Evolutionary conservation across 2,888 invertebrate genomes (phyloP), one percentile per base, ranked within the genome.

Genomic region (Ornithoptera alexandrae): DNA sequence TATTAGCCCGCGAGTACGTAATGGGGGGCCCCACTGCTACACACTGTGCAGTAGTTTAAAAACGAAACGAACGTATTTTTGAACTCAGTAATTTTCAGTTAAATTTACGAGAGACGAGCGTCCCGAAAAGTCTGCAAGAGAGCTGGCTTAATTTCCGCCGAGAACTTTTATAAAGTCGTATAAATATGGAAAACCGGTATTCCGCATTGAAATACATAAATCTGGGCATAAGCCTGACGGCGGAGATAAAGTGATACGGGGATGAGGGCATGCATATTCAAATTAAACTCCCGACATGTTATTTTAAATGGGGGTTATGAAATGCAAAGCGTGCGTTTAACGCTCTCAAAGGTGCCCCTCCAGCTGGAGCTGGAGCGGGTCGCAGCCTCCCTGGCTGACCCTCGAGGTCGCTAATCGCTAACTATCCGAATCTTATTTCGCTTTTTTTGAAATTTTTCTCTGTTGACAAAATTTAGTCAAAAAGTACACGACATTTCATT

Each of bases 161-260:
- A 46, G 67, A 63, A 67, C 69, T 63, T 53, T 72, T 68, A 67
- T 73, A 71, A 72, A 67, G 67, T 69, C 69, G 61, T 59, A 72
- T 65, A 73, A 73, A 74, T 72, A 71, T 69, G 74, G 50, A 61
- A 72, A 72, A 67, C 71, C 58, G 57, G 63, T 53, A 63, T 42
- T 20, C 62, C 62, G 72, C 72, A 73, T 73, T 74, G 75, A 74
- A 74, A 73, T 72, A 74, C 74, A 76, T 76, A 76, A 74, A 76
- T 76, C 74, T 70, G 64, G 67, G 74, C 74, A 74, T 74, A 73
- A 75, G 72, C 75, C 75, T 72, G 73, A 50, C 46, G 56, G 56
- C 72, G 72, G 63, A 70, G 74, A 75, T 75, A 73, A 75, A 75
- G 74, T 72, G 74, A 73, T 74, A 74, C 74, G 70, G 65, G 73